Evolutionary conservation across 2,888 invertebrate genomes (phyloP).

Genomic region (Liopterus haemorrhoidalis): DNA sequence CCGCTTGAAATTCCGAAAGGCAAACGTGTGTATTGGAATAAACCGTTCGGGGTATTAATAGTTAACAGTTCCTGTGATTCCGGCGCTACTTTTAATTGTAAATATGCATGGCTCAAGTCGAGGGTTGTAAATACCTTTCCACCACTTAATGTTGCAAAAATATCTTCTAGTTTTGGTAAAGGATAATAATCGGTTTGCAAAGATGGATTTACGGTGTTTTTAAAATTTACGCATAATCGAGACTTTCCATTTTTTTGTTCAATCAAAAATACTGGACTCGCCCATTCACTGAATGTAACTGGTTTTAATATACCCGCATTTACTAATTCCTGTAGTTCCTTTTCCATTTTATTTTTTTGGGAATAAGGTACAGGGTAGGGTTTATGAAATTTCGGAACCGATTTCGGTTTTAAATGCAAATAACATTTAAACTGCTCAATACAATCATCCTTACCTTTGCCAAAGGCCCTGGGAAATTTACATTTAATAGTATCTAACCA

Average conservation of each 20-base stretch:
- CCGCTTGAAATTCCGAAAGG: slow-evolving; percentile 31
- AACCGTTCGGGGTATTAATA: slow-evolving; percentile 32
- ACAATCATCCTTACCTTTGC: too few relatives aligned
- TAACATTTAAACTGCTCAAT: slow-evolving; percentile 30
- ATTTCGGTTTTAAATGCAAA: slow-evolving; percentile 34
- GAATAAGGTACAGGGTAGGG: too few relatives aligned
- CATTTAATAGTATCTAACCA: too few relatives aligned
- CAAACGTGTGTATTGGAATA: slow-evolving; percentile 29
- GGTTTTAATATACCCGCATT: slow-evolving; percentile 28
- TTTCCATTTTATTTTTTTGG: too few relatives aligned
- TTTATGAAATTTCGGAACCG: slow-evolving; percentile 30
- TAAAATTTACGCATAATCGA: slow-evolving; percentile 36
- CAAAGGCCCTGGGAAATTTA: too few relatives aligned
- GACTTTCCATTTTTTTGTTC: slow-evolving; percentile 20
- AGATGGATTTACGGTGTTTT: slow-evolving; percentile 30
- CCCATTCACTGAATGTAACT: slow-evolving; percentile 33
- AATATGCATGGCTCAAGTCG: slow-evolving; percentile 31
- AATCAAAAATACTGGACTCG: slow-evolving; percentile 27
- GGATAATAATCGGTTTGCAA: slow-evolving; percentile 33
- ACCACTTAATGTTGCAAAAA: slow-evolving; percentile 32
- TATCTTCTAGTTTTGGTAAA: slow-evolving; percentile 33
- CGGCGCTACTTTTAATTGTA: slow-evolving; percentile 29
- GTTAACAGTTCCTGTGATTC: slow-evolving; percentile 27
- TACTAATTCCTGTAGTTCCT: too few relatives aligned
- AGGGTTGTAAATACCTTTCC: slow-evolving; percentile 30